Base-by-base conservation (phyloP, 1,140 invertebrate species). In the Tachypleus tridentatus region DNA sequence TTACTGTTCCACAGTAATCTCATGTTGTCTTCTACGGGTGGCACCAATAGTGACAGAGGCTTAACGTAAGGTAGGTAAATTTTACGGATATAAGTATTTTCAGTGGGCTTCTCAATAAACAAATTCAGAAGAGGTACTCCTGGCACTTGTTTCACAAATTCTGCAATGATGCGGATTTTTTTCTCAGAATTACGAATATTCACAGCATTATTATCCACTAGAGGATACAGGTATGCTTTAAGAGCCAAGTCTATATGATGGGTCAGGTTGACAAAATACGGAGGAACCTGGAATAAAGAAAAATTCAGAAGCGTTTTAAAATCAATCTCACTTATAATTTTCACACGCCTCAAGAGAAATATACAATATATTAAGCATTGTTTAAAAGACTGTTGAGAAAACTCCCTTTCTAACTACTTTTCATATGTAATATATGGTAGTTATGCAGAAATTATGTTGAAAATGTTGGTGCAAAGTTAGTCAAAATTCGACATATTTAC, bases 121-220 rank as follows among this genome's bases (percentile, higher is more conserved):
- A 68, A 4, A 52, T 68, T 69, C 49, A 51, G 51, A 60, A 68
- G 10, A 10, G 68, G 67, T 29, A 54, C 10, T n/a, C 63, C 68
- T 29, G 60, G n/a, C 6, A 68, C 51, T 59, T 57, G 47, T 4
- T 50, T 51, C 4, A 51, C 51, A 51, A 57, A 68, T 57, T 68
- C 56, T 47, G 49, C 67, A 48, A 50, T 59, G 10, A 68, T 57
- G 49, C 56, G 11, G 47, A 68, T 53, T 48, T 63, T 29, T 50
- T 70, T 52, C 3, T 49, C 50, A 60, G 51, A 51, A 61, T 67
- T 10, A 7, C 53, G 7, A 3, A 54, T n/a, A 29, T 29, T 29
- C n/a, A 54, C 7, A 54, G 53, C 7, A 54, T 54, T 54, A n/a
- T 7, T 8, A 8, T 54, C 53, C 53, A 54, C n/a, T 7, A 8